Percentiles rank a stretch among this genome's conserved stretches.
Evolutionary conservation across 1,140 invertebrate genomes (phyloP).

Genomic region (Notospermus geniculatus): DNA sequence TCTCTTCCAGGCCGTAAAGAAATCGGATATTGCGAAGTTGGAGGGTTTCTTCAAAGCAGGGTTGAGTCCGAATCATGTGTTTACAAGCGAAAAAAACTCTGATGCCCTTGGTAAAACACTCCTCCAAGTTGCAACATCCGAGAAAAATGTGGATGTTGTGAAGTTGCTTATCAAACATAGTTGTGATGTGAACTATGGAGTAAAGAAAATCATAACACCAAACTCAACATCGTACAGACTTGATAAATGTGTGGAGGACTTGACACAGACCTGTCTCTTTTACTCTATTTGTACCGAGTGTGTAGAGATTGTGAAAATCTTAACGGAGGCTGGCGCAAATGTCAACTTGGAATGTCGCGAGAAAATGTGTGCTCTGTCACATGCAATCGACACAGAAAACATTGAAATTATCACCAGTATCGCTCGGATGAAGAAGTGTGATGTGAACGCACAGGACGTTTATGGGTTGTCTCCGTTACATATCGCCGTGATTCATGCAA

Average conservation of each 20-base stretch:
- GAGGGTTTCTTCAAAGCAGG: slow-evolving; percentile 4
- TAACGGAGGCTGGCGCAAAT: background rate
- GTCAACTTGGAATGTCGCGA: background rate
- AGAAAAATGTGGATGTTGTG: background rate
- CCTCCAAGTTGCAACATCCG: slow-evolving; percentile 2
- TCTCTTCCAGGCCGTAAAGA: too few species aligned
- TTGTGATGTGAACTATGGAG: background rate
- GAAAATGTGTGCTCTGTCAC: slow-evolving; percentile 4
- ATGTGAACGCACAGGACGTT: slow-evolving; percentile 1
- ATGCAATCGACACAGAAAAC: background rate
- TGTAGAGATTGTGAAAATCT: background rate
- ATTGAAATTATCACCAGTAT: slow-evolving; percentile 3
- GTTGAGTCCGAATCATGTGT: slow-evolving; percentile 1
- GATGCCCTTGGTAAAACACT: slow-evolving; percentile 1
- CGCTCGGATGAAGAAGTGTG: background rate
- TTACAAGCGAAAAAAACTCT: background rate
- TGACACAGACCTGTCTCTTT: slow-evolving; percentile 1
- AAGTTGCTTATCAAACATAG: slow-evolving; percentile 5
- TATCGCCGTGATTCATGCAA: slow-evolving; percentile 2
- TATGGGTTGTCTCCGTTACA: slow-evolving; percentile 9
- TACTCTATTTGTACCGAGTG: background rate
- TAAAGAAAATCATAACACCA: slow-evolving; percentile 3
- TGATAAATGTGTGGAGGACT: slow-evolving; percentile 2
- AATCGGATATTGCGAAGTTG: background rate
- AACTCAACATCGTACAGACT: background rate